Evolutionary conservation across 2,888 invertebrate genomes (phyloP), one percentile per base, ranked within the genome.

Genomic region (Aproaerema taeniolella): DNA sequence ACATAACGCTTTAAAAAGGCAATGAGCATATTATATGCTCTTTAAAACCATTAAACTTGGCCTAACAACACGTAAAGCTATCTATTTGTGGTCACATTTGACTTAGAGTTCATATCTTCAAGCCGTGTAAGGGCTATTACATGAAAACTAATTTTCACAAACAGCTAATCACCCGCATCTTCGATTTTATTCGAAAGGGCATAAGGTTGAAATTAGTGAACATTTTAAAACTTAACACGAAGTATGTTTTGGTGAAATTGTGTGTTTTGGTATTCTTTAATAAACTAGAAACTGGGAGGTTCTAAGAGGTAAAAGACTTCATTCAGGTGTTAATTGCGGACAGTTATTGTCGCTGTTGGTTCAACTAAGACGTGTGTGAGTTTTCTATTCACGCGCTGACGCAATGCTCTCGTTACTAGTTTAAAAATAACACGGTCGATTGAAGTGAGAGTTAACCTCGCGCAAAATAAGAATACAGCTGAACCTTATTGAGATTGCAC

Each of bases 261-360:
- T n/a, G n/a, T n/a, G n/a, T n/a, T n/a, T n/a, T n/a, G n/a, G n/a
- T n/a, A n/a, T n/a, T n/a, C n/a, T n/a, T n/a, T n/a, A n/a, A n/a
- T 49, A 54, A 61, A 65, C 55, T 58, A 51, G 62, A 61, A 54
- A 48, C 43, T 38, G 38, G 44, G 33, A 63, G 45, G 42, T 41
- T 72, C 71, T 77, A 77, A 77, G 67, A 76, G 74, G 75, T 75
- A 71, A 69, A 69, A 76, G 58, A 69, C 53, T 67, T 55, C 51
- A 62, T 56, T 58, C 41, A 52, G 50, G 66, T 62, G 75, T 50
- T 69, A 68, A 75, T 64, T 65, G 61, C 44, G 24, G 42, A 63
- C 61, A 63, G 76, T 73, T 72, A 72, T 58, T 53, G 61, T 49
- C 58, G 40, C 48, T 52, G 51, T 58, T 50, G 51, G 46, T 42